These are phyloP conservation scores for Danio choprae DNA, from an alignment of 2,797 vertebrate species.

Conservation along the genomic window DNA sequence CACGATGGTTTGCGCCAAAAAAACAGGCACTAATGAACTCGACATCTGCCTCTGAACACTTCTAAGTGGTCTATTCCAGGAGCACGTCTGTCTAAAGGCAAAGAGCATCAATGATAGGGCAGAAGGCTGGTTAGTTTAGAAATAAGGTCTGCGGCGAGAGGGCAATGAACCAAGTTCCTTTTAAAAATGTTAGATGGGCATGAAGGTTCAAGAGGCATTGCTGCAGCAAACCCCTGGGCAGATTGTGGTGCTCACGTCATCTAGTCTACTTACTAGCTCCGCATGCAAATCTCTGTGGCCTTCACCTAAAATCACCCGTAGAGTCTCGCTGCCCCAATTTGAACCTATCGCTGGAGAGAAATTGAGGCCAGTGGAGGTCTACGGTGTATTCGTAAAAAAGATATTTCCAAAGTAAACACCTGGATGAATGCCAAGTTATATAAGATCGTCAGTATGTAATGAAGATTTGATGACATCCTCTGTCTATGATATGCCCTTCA, in stretches of 20 bases:
- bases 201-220: constrained; percentile 11
- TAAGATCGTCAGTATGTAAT: constrained; percentile 30
- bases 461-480: constrained; percentile 14
- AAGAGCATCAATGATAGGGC: constrained; percentile 13
- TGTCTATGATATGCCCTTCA: constrained; percentile 24
- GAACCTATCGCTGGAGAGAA: constrained; percentile 12
- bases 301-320: constrained; percentile 38
- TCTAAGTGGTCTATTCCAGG: constrained; percentile 24
- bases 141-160: constrained; percentile 34
- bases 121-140: constrained; percentile 19
- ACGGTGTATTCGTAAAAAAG: constrained; percentile 21
- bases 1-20: background rate
- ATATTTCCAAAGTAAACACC: constrained; percentile 37
- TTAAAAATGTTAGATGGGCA: constrained; percentile 51
- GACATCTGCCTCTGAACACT: constrained; percentile 34
- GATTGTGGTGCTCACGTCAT: constrained; percentile 20
- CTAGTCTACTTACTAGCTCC: constrained; percentile 25
- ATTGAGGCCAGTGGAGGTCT: constrained; percentile 37
- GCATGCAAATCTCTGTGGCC: constrained; percentile 48
- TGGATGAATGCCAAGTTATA: constrained; percentile 29
- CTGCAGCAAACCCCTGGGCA: constrained; percentile 8
- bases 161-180: constrained; percentile 39
- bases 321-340: background rate
- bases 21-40: constrained; percentile 24
- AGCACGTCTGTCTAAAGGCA: constrained; percentile 32